Conservation (phyloP, 2,888 invertebrate genomes). For the Tetranychus truncatus region DNA sequence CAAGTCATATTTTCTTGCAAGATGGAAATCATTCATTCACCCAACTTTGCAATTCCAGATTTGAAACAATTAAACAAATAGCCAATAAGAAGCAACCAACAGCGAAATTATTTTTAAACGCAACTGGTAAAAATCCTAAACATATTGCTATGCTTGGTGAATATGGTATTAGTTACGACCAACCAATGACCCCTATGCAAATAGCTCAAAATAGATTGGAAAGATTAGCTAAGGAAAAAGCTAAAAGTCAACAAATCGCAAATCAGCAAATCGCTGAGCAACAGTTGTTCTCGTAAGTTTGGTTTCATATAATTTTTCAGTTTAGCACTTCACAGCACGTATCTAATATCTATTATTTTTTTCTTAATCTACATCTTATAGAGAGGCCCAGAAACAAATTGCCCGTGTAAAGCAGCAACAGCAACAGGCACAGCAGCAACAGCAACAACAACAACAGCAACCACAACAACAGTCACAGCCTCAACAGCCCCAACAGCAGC, state of each 20-base stretch:
- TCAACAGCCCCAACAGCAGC: neutral
- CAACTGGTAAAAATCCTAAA: conserved; percentile 54
- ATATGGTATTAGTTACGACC: conserved; percentile 63
- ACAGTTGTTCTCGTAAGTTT: conserved; percentile 10
- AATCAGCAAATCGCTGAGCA: conserved; percentile 36
- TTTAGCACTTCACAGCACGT: neutral
- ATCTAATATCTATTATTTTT: neutral
- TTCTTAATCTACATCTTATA: neutral
- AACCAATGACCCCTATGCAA: conserved; percentile 46
- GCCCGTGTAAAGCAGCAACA: neutral
- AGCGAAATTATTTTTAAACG: conserved; percentile 53
- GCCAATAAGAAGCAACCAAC: conserved; percentile 41
- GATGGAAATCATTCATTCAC: conserved; percentile 57
- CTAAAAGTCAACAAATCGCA: conserved; percentile 30
- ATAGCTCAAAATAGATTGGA: conserved; percentile 45
- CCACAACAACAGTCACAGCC: neutral
- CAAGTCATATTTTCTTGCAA: conserved; percentile 53
- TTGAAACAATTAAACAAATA: conserved; percentile 57
- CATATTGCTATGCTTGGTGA: conserved; percentile 64
- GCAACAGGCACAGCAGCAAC: neutral
- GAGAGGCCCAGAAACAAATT: conserved; percentile 4
- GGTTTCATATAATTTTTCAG: neutral
- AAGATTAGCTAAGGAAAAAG: conserved; percentile 37
- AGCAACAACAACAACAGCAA: neutral
- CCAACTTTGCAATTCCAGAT: conserved; percentile 46